phyloP scores from a whole-genome alignment of 2,888 invertebrate species.

The Busseola fusca region DNA sequence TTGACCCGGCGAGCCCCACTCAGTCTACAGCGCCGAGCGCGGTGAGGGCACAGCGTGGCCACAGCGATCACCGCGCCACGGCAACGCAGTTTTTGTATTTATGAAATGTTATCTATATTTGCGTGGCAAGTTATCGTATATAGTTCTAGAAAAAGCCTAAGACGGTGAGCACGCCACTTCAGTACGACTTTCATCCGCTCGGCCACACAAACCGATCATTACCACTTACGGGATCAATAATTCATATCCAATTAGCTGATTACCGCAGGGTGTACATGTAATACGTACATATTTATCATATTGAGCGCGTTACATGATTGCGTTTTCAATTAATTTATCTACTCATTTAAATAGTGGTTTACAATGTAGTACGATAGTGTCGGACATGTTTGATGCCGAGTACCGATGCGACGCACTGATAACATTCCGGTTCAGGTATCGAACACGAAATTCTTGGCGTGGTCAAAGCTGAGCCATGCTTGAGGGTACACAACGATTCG shows the following conservation, averaged over 20 bases:
- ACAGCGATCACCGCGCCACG: slow-evolving; percentile 30
- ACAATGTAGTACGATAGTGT: slow-evolving; percentile 78
- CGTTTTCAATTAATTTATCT: slow-evolving; percentile 76
- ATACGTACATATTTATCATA: slow-evolving; percentile 65
- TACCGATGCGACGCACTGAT: slow-evolving; percentile 84
- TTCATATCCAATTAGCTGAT: slow-evolving; percentile 83
- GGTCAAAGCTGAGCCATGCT: slow-evolving; percentile 78
- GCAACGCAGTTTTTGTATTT: slow-evolving; percentile 58
- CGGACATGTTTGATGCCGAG: slow-evolving; percentile 80
- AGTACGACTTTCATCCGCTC: slow-evolving; percentile 68
- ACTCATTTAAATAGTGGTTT: slow-evolving; percentile 82
- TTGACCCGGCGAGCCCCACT: slow-evolving; percentile 73
- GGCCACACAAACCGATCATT: slow-evolving; percentile 72
- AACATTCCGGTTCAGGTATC: slow-evolving; percentile 86
- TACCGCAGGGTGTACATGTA: slow-evolving; percentile 75
- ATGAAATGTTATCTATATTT: slow-evolving; percentile 59
- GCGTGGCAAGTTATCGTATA: slow-evolving; percentile 59
- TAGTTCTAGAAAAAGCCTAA: slow-evolving; percentile 64
- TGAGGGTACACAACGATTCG: slow-evolving; percentile 75
- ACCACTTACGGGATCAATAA: slow-evolving; percentile 78
- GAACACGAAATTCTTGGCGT: slow-evolving; percentile 85
- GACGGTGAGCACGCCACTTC: slow-evolving; percentile 66
- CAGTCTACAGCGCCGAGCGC: slow-evolving; percentile 35
- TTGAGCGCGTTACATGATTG: slow-evolving; percentile 69
- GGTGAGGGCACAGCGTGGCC: neutral